Percentiles rank a stretch among this genome's conserved stretches.
Evolutionary conservation across 2,888 invertebrate species (phyloP).

Genomic region (Drosophila prolongata): DNA sequence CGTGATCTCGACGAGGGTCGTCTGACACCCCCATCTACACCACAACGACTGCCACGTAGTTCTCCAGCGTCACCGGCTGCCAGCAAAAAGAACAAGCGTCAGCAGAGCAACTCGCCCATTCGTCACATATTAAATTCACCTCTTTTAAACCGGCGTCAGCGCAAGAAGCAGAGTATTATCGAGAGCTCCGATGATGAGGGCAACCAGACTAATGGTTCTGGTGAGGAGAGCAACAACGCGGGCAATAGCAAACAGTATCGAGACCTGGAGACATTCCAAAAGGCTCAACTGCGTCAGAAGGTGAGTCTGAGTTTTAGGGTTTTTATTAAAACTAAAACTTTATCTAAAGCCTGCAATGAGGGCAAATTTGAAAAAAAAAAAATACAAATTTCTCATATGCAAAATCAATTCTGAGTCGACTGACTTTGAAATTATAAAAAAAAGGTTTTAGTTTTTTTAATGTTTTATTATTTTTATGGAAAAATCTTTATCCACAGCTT

Average conservation of each 20-base stretch:
- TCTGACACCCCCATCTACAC: constrained; percentile 85
- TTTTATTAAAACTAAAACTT: no score
- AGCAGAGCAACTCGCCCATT: constrained; percentile 92
- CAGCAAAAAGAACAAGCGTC: constrained; percentile 89
- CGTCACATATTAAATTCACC: constrained; percentile 93
- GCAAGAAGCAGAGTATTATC: constrained; percentile 89
- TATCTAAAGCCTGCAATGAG: no score
- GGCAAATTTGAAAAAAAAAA: no score
- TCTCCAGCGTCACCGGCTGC: constrained; percentile 91
- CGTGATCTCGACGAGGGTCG: constrained; percentile 86
- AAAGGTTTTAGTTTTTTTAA: no score
- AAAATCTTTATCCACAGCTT: constrained; percentile 85
- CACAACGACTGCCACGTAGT: constrained; percentile 89
- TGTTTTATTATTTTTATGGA: not conserved
- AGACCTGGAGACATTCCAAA: constrained; percentile 95
- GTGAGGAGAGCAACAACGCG: constrained; percentile 85
- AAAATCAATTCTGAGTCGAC: no score
- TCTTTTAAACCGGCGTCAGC: constrained; percentile 89
- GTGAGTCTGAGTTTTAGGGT: constrained; percentile 83
- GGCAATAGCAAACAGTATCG: constrained; percentile 89
- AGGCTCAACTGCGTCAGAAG: constrained; percentile 95
- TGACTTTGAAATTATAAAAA: no score
- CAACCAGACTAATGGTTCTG: constrained; percentile 85
- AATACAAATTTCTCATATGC: no score
- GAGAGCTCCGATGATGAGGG: constrained; percentile 94